phyloP scores from a whole-genome alignment of 2,113 vertebrate species.

The Castor canadensis region DNA sequence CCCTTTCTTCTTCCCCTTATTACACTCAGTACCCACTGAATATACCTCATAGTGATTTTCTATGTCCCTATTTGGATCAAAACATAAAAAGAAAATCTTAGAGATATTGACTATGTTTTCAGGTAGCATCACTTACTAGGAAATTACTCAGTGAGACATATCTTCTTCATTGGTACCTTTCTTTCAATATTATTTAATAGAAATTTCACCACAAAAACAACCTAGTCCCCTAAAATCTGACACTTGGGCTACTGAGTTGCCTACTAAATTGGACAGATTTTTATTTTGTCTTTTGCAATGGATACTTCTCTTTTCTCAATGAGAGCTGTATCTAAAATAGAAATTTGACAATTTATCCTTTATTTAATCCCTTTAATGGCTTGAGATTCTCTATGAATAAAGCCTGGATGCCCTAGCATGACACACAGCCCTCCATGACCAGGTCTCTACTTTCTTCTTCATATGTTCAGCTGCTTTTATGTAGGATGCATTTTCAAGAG shows the following conservation, averaged over 20 bases:
- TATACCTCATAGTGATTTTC: neutral
- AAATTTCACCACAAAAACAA: neutral
- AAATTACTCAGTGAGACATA: neutral
- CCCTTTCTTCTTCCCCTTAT: neutral
- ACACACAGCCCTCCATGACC: neutral
- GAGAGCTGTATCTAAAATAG: neutral
- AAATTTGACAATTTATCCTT: neutral
- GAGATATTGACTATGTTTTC: neutral
- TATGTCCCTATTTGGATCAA: neutral
- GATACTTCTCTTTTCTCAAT: neutral
- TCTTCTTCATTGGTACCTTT: neutral
- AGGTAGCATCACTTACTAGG: neutral
- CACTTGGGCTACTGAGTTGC: neutral
- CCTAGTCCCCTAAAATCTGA: neutral
- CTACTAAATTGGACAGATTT: neutral
- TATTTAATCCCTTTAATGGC: neutral
- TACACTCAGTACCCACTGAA: neutral
- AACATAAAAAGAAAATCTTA: neutral
- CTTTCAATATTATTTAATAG: neutral
- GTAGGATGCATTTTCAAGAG: neutral
- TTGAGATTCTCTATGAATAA: neutral
- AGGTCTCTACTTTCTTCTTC: neutral
- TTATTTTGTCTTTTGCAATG: neutral
- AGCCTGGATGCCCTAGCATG: neutral
- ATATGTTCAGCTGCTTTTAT: rapidly evolving